Evolutionary conservation across 2,888 invertebrate genomes (phyloP).

Genomic region (Cantharis lateralis): DNA sequence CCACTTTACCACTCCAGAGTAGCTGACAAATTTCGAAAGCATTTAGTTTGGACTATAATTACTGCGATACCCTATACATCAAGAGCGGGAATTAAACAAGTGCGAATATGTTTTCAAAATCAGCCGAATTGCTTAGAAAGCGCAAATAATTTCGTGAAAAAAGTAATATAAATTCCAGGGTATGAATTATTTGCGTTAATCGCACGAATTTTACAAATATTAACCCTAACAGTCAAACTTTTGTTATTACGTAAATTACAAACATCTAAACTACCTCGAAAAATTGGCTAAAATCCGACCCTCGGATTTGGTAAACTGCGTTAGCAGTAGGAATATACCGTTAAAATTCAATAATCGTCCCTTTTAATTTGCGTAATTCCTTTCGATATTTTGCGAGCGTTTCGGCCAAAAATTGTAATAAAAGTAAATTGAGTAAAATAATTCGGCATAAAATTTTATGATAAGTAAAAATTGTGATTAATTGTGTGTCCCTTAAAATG

Average conservation of each 20-base stretch:
- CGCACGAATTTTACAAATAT: background rate
- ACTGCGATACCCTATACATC: background rate
- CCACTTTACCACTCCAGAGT: no score
- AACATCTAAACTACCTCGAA: background rate
- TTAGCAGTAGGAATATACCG: background rate
- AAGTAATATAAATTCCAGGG: background rate
- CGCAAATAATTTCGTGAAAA: background rate
- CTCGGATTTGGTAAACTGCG: background rate
- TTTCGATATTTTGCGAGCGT: background rate
- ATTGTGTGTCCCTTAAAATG: background rate
- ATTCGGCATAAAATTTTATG: background rate
- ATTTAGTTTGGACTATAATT: background rate
- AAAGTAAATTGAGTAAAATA: background rate
- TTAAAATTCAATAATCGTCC: background rate
- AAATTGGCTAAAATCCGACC: background rate
- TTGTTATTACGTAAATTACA: background rate
- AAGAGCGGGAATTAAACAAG: background rate
- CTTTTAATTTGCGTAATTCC: slow-evolving; percentile 1
- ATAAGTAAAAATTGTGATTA: background rate
- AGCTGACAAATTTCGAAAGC: no score
- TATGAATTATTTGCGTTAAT: background rate
- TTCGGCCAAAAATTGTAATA: background rate
- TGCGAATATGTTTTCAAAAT: background rate
- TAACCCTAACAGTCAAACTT: background rate
- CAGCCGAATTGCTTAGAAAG: background rate